Evolutionary conservation across 2,888 invertebrate genomes (phyloP).

Genomic region (Peribatodes rhomboidaria): DNA sequence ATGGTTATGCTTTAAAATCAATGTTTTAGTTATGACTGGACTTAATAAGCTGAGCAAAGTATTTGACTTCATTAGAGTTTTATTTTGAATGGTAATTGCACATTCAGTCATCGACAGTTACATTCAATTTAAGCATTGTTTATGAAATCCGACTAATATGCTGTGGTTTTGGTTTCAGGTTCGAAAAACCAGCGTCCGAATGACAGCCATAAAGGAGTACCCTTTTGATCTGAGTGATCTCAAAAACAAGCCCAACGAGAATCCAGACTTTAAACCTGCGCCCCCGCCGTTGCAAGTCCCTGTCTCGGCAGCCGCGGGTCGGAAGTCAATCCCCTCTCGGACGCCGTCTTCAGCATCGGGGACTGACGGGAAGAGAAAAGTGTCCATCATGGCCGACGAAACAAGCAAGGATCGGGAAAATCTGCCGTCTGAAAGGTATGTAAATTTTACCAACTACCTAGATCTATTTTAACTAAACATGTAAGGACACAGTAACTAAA

Average conservation of each 20-base stretch:
- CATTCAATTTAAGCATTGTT: too few species aligned
- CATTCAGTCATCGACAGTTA: neutral
- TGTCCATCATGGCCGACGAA: constrained; percentile 88
- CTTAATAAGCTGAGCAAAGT: neutral
- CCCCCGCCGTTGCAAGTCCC: constrained; percentile 46
- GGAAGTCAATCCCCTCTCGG: constrained; percentile 32
- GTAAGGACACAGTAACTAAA: too few species aligned
- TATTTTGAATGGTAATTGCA: constrained; percentile 1
- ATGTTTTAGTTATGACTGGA: constrained; percentile 1
- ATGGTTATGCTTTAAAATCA: neutral
- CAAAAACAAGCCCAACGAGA: constrained; percentile 62
- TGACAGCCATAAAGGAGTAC: constrained; percentile 84
- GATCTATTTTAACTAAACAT: too few species aligned
- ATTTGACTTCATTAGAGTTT: neutral
- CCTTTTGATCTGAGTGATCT: constrained; percentile 83
- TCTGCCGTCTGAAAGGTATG: constrained; percentile 87
- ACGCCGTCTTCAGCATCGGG: constrained; percentile 52
- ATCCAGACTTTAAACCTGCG: constrained; percentile 45
- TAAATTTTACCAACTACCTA: neutral
- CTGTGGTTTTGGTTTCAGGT: constrained; percentile 66
- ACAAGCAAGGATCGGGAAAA: constrained; percentile 88
- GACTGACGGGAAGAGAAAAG: constrained; percentile 85
- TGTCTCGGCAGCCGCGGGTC: constrained; percentile 29
- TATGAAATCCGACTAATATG: neutral
- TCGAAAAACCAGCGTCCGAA: constrained; percentile 82